Evolutionary conservation across 1,140 invertebrate species (phyloP), one percentile per base, ranked within the genome.

Genomic region (Mya arenaria): DNA sequence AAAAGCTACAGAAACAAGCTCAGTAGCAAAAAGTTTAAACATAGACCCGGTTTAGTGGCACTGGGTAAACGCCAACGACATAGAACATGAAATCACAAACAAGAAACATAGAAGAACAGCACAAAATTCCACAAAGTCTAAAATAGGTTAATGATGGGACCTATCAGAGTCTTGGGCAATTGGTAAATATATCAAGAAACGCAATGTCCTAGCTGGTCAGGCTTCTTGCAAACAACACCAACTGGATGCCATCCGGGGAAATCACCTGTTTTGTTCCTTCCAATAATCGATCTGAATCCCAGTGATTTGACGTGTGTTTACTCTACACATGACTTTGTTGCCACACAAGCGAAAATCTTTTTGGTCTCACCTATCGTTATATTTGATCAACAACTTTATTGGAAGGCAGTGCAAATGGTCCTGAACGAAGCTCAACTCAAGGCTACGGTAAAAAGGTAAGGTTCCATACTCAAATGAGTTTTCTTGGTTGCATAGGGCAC

Each of bases 251-350:
- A 72, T 32, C 82, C 74, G 0, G 66, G 82, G 48, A 62, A 78
- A 72, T 63, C 65, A 41, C 15, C 39, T n/a, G 19, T 78, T 5
- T 15, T 63, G 37, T 84, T 88, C 72, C 68, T 88, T 28, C 86
- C 89, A 19, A 87, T 90, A 58, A 84, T 90, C 48, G 88, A 90
- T 58, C 28, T 89, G 74, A 71, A 84, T 55, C 86, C 85, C 30
- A 84, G 71, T 56, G 85, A 90, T 65, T 77, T 84, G 28, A 55
- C 85, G 15, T 90, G 88, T 66, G 85, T 88, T 10, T 87, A 84
- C 41, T 89, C 88, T 10, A 89, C 86, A 17, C 58, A 90, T 56
- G 28, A 80, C 3, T 90, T 88, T 62, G 63, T 89, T 32, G 44
- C 10, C 60, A 25, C 34, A 48, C 55, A 88, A 44, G 84, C 84